Conservation (phyloP, 1,140 invertebrate genomes). For the Drosophila rhopaloa region DNA sequence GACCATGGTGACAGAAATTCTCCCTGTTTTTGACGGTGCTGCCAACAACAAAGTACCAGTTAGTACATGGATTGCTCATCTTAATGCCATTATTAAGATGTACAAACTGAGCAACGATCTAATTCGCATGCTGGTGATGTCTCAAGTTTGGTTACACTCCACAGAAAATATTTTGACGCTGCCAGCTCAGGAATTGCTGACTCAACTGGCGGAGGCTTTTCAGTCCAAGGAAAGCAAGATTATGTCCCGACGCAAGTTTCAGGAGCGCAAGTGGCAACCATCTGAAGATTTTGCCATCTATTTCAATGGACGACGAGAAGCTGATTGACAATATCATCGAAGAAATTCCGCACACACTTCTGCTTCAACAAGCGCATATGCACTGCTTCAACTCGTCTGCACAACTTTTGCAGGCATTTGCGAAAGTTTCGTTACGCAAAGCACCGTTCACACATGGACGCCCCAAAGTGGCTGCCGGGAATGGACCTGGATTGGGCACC, state of each 20-base stretch:
- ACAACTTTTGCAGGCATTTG: not conserved
- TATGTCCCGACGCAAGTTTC: conserved; percentile 1
- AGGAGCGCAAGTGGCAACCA: not conserved
- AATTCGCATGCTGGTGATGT: conserved; percentile 3
- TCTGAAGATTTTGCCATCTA: not conserved
- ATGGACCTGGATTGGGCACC: not conserved
- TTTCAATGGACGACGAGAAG: not conserved
- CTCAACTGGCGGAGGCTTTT: not conserved
- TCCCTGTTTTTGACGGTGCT: not conserved
- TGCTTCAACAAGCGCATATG: conserved; percentile 5
- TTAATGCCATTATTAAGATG: not conserved
- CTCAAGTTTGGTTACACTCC: not conserved
- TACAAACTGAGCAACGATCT: not conserved
- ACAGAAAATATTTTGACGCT: not conserved
- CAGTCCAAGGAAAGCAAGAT: not conserved
- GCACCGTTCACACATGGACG: not conserved
- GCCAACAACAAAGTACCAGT: not conserved
- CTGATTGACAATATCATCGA: conserved; percentile 5
- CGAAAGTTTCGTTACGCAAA: not conserved
- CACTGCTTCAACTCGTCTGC: not conserved
- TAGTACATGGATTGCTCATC: not conserved
- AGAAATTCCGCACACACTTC: not conserved
- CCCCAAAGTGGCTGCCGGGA: not conserved
- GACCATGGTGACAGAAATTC: not conserved
- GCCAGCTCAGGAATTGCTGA: not conserved